phyloP scores from a whole-genome alignment of 2,797 vertebrate species.

The Scolopax rusticola region DNA sequence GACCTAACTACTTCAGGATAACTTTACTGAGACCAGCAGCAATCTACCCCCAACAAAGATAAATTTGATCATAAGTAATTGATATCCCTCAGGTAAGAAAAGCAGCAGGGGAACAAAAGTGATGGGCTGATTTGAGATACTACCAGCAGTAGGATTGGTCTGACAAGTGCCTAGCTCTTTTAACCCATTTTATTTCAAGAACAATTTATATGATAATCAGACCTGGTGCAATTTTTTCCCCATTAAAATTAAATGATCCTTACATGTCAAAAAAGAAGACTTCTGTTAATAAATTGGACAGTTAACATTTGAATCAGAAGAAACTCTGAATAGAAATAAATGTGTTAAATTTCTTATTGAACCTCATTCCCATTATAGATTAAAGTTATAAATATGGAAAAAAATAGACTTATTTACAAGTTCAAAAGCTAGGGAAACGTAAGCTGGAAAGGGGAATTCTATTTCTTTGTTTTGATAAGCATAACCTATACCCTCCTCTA shows the following conservation, averaged over 20 bases:
- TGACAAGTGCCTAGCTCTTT: not conserved
- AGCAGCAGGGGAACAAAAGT: not conserved
- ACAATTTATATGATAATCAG: constrained; percentile 45
- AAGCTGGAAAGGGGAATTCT: not conserved
- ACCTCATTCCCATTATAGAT: not conserved
- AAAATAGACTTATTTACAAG: not conserved
- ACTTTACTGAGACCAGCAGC: not conserved
- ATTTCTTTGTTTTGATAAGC: not conserved
- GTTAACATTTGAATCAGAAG: not conserved
- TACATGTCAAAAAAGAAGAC: not conserved
- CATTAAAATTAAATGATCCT: not conserved
- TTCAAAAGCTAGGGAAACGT: not conserved
- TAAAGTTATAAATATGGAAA: not conserved
- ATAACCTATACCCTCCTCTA: not conserved
- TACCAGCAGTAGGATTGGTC: not conserved
- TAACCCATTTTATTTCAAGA: constrained; percentile 10
- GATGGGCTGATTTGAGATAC: not conserved
- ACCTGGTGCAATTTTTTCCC: not conserved
- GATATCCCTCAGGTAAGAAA: not conserved
- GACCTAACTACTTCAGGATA: not conserved
- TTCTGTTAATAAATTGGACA: not conserved
- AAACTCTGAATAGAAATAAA: not conserved
- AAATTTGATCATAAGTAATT: not conserved
- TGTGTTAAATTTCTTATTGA: not conserved
- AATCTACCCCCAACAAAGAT: not conserved